These are phyloP conservation scores for Eumerus sabulonum DNA, from an alignment of 2,888 invertebrate genomes.

Conservation along the genomic window DNA sequence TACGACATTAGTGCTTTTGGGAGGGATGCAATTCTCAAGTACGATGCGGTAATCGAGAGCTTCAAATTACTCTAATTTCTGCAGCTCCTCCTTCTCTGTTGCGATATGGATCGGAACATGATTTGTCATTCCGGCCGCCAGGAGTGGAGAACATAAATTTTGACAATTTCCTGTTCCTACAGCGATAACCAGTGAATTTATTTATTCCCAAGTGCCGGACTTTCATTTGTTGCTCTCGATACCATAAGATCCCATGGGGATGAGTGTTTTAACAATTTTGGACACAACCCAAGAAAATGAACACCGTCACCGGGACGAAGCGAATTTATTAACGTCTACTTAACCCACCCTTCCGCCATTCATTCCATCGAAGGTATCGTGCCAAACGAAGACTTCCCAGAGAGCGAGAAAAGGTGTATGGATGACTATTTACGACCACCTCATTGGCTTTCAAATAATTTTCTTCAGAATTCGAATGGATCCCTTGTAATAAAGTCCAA, in stretches of 20 bases:
- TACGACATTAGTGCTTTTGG: slow-evolving; percentile 15
- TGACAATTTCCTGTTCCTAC: slow-evolving; percentile 65
- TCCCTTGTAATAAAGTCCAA: slow-evolving; percentile 47
- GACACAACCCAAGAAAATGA: slow-evolving; percentile 63
- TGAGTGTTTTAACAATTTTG: slow-evolving; percentile 67
- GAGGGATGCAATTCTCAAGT: slow-evolving; percentile 35
- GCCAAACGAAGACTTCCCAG: no score
- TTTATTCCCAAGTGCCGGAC: slow-evolving; percentile 36
- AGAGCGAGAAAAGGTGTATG: slow-evolving; percentile 37
- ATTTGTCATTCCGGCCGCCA: slow-evolving; percentile 24
- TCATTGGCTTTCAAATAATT: slow-evolving; percentile 65
- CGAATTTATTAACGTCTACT: slow-evolving; percentile 56
- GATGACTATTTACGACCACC: slow-evolving; percentile 63
- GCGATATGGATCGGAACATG: slow-evolving; percentile 55
- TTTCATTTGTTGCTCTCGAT: slow-evolving; percentile 51
- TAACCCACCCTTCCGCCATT: no score
- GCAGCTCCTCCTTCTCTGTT: no score
- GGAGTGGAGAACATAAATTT: slow-evolving; percentile 54
- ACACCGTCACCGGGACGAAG: not conserved
- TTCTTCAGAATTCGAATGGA: slow-evolving; percentile 31
- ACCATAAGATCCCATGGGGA: slow-evolving; percentile 5
- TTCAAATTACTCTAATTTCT: not conserved
- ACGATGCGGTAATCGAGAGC: slow-evolving; percentile 7
- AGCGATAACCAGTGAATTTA: slow-evolving; percentile 62
- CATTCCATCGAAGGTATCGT: no score